Conservation (phyloP, 1,140 invertebrate genomes). For the Drosophila prosaltans region DNA sequence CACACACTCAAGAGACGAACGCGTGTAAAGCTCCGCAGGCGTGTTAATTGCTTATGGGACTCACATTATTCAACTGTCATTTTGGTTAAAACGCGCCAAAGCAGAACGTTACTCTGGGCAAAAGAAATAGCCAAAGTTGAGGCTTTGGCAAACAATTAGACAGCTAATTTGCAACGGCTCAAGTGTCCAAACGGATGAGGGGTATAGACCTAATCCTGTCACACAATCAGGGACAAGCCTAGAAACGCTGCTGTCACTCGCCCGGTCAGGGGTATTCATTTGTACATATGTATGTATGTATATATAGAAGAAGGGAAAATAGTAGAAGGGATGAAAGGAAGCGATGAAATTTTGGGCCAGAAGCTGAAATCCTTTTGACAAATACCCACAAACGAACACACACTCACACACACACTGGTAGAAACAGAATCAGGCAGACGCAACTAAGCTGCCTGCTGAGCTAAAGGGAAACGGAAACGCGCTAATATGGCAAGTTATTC, state of each 20-base stretch:
- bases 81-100: conserved; percentile 47
- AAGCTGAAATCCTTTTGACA: conserved; percentile 72
- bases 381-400: conserved; percentile 62
- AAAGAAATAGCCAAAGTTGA: conserved; percentile 73
- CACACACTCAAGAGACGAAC: conserved; percentile 29
- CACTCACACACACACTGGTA: conserved; percentile 35
- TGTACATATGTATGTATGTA: too few relatives aligned
- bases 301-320: background rate
- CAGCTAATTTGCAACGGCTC: conserved; percentile 74
- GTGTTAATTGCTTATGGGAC: conserved; percentile 79
- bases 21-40: conserved; percentile 66
- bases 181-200: conserved; percentile 29
- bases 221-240: conserved; percentile 15
- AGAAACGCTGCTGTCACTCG: conserved; percentile 50
- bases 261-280: conserved; percentile 10
- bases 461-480: conserved; percentile 59
- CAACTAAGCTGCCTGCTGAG: conserved; percentile 37
- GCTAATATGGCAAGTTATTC: conserved; percentile 80
- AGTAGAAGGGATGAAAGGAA: conserved; percentile 44
- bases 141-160: conserved; percentile 81
- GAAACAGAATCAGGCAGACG: conserved; percentile 35
- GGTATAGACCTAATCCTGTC: conserved; percentile 62
- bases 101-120: conserved; percentile 18
- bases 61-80: conserved; percentile 79
- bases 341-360: conserved; percentile 54